Evolutionary conservation across 1,140 invertebrate genomes (phyloP), one percentile per base, ranked within the genome.

Genomic region (Ceratoteleas bidentatus): DNA sequence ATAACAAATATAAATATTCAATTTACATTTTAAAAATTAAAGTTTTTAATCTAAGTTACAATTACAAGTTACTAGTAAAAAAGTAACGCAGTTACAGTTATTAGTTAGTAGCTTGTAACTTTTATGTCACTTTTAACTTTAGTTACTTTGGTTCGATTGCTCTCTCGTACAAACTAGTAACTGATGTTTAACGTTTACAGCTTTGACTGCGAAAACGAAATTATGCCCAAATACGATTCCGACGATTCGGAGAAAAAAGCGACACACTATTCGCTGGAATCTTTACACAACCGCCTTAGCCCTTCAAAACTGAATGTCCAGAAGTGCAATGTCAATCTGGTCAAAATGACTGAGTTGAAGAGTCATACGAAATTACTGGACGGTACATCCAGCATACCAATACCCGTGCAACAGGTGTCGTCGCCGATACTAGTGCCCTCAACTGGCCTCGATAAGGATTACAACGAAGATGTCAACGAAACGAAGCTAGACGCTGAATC

Each of bases 291-390:
- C 14, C 57, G 84, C 2, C 60, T 87, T 36, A 70, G 85, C 15
- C 78, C 87, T 11, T 66, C 82, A n/a, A 84, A 87, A 0, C 53
- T 91, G 2, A 72, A 75, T 1, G 85, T 90, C 61, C 77, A 88
- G 3, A 88, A 86, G 45, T 91, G 90, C 50, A 91, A 92, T 54
- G 83, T 86, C 6, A 91, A 91, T 84, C 73, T 91, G 53, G 83
- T 89, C 8, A 92, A 91, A 83, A 68, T 91, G 9, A 82, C 81
- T 3, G 90, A 90, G 52, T 88, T 85, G 2, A 85, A 86, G 49
- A 90, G 89, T 72, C 88, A 90, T 38, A 90, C 90, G 15, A 91
- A 91, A 85, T 84, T 91, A 45, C 61, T 90, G 75, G 89, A 90
- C 38, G 90, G 82, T 43, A 90, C 90, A 85, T 88, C 89, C 2